Evolutionary conservation across 1,140 invertebrate species (phyloP), one percentile per base, ranked within the genome.

Genomic region (Atta cephalotes): DNA sequence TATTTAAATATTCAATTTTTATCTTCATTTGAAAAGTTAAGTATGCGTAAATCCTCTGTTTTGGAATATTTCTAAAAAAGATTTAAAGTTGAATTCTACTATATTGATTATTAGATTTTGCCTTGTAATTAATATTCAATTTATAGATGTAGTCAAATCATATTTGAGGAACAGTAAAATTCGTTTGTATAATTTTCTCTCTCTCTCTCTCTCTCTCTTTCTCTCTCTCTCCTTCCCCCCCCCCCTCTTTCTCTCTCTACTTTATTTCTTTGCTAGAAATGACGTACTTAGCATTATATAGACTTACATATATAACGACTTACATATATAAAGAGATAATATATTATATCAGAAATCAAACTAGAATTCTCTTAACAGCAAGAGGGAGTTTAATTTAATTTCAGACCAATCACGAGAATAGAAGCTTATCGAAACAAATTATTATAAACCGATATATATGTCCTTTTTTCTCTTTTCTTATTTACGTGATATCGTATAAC

Each of bases 401-500:
- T 68, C 35, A n/a, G 0, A 45, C n/a, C 31, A 39, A 39, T 76
- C 7, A 39, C 28, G 10, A 9, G 3, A 18, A 58, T 39, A 18
- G 12, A 76, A 76, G 58, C 7, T 45, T 71, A 16, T 35, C 18
- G 12, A n/a, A 0, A 58, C 25, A 72, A n/a, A 53, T 72, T 35
- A 76, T 76, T 35, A 76, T 14, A 60, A 76, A 39, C 0, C 7
- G 18, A 45, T 77, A 18, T 35, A 45, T 25, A 0, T 76, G 2
- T n/a, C 10, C 9, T 39, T n/a, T 21, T 63, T 18, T 78, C n/a
- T 45, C 18, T n/a, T 49, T 65, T 49, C 10, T 18, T 65, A 78
- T 65, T 65, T 9, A 45, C 21, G 35, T 14, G 35, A 78, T 78
- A 16, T 78, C 76, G 58, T 78, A 65, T 49, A 65, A 21, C n/a